phyloP scores from a whole-genome alignment of 2,888 invertebrate genomes.

The Creontiades dilutus region DNA sequence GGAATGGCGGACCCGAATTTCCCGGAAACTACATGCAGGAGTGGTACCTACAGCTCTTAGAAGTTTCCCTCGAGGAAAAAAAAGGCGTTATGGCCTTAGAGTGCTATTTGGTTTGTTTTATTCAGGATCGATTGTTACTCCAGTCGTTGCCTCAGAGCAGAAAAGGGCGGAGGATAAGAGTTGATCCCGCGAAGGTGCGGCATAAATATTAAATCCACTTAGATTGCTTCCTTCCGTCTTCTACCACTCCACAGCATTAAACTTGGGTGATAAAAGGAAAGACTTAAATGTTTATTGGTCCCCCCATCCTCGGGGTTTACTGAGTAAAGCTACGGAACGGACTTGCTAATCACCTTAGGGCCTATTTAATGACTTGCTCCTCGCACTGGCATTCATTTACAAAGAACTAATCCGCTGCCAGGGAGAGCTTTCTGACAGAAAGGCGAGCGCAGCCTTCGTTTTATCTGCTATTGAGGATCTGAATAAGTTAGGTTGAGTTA shows the following conservation, averaged over 20 bases:
- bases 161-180: neutral
- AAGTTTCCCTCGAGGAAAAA: neutral
- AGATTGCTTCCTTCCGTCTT: conserved; percentile 67
- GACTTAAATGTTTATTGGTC: conserved; percentile 66
- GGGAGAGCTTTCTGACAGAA: neutral
- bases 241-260: conserved; percentile 56
- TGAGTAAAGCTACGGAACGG: conserved; percentile 46
- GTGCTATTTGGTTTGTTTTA: conserved; percentile 59
- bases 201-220: conserved; percentile 66
- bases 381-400: conserved; percentile 30
- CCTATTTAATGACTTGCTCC: conserved; percentile 50
- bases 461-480: conserved; percentile 42
- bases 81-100: conserved; percentile 41
- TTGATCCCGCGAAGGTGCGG: conserved; percentile 56
- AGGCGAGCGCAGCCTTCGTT: neutral
- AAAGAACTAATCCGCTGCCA: conserved; percentile 39
- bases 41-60: neutral
- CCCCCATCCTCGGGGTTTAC: conserved; percentile 28
- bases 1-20: too few species aligned
- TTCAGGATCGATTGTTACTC: conserved; percentile 59
- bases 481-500: conserved; percentile 5
- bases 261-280: conserved; percentile 64
- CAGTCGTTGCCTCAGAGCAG: conserved; percentile 16
- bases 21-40: conserved; percentile 2
- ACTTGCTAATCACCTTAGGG: conserved; percentile 68